Base-by-base conservation (phyloP, 1,140 invertebrate genomes). In the Drosophila tristis region DNA sequence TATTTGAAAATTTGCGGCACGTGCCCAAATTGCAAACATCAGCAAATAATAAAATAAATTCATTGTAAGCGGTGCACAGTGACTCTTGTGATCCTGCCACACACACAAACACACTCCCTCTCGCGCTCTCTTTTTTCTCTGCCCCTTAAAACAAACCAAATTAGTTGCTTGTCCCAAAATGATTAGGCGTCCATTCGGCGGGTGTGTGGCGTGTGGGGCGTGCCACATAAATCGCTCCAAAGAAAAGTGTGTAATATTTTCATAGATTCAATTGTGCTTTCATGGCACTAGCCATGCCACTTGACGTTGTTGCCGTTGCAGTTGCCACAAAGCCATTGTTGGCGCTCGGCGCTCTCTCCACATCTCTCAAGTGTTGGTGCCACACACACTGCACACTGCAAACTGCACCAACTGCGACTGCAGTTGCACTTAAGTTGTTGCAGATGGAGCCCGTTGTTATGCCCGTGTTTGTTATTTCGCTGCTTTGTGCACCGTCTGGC, bases 1-100 rank as follows among this genome's bases (percentile, higher is more conserved):
- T 90, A 76, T 90, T 90, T 90, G 80, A 81, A 78, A 90, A 90
- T 90, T 90, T 90, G 76, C 67, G 64, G 82, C 87, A 90, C 87
- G 89, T 90, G 87, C 82, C 65, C 74, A 90, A 90, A 90, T 90
- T 80, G 87, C 80, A 90, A 90, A 90, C 87, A 91, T 90, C 81
- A 90, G 82, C 89, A 90, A 90, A 90, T 89, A 90, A 90, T 90
- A 90, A 90, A 90, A 90, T 90, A 90, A 87, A 87, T 90, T 84
- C 78, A 66, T 76, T 85, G 80, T 85, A 70, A 85, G 80, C 66
- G 66, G 66, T 57, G 66, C 50, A 63, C 50, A 39, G 35, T 39
- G 35, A 13, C 35, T 39, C 35, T 11, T 48, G 45, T 31, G 47
- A n/a, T 23, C 53, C n/a, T 43, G 35, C 15, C n/a, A 35, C 47